Evolutionary conservation across 2,797 vertebrate species (phyloP).

Genomic region (Gymnoscopelus braueri): DNA sequence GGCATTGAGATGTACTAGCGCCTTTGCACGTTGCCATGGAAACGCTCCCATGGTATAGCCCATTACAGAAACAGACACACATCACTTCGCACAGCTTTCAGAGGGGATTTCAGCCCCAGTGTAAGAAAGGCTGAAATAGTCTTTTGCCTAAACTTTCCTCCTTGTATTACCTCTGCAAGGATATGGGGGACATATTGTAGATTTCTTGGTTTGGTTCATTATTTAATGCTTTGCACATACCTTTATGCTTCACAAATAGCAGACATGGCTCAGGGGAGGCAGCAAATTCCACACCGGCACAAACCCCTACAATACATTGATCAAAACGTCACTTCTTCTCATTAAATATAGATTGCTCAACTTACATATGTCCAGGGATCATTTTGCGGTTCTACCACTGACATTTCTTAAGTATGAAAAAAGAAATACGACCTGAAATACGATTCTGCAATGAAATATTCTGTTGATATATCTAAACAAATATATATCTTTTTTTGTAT

Average conservation of each 20-base stretch:
- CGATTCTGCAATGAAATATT: too few relatives aligned
- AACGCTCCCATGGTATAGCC: constrained; percentile 79
- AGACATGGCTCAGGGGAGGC: neutral
- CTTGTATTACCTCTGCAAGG: constrained; percentile 15
- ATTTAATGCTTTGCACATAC: constrained; percentile 1
- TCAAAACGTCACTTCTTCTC: too few relatives aligned
- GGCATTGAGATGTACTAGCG: constrained; percentile 73
- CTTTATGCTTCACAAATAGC: constrained; percentile 1
- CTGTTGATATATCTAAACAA: too few relatives aligned
- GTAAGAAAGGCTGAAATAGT: constrained; percentile 36
- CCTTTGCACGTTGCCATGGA: constrained; percentile 81
- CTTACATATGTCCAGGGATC: too few relatives aligned
- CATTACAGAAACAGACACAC: constrained; percentile 80
- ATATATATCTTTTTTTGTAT: too few relatives aligned
- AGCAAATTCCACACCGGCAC: too few relatives aligned
- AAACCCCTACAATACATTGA: too few relatives aligned
- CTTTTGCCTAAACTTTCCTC: constrained; percentile 49
- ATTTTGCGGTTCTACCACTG: too few relatives aligned
- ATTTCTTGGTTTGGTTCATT: neutral
- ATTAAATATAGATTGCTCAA: too few relatives aligned
- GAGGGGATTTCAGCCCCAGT: constrained; percentile 52
- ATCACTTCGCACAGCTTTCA: constrained; percentile 74
- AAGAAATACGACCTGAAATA: too few relatives aligned
- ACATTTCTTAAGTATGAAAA: too few relatives aligned
- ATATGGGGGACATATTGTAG: constrained; percentile 15